Evolutionary conservation across 2,888 invertebrate genomes (phyloP), one percentile per base, ranked within the genome.

Genomic region (Drosophila prolongata): DNA sequence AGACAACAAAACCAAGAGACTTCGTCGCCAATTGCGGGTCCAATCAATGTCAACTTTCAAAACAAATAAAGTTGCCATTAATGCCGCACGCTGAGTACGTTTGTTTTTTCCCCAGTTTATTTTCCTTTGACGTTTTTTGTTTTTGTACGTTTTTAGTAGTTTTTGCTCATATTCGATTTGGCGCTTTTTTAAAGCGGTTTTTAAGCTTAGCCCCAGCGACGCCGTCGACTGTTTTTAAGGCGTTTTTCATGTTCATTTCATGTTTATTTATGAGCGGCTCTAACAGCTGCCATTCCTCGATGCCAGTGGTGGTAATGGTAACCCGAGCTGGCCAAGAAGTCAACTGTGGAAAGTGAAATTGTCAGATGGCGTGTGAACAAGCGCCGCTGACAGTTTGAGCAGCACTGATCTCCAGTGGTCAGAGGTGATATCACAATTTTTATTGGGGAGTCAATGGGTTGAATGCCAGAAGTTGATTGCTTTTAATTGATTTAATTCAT

Each of bases 41-140:
- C 85, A 88, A 89, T 88, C 90, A 88, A 88, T 89, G 88, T 89
- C 90, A 90, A 76, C 85, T 85, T 80, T 82, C 82, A 80, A 80
- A 82, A 71, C 82, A 82, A 85, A 90, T 89, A 80, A 84, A 87
- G 87, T 82, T 87, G 76, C 79, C 74, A 76, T 76, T 86, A 82
- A 89, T 73, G 80, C 64, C 54, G 64, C 52, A 67, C 69, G 57
- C 60, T 54, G 73, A 78, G 52, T 68, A 75, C 43, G 60, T 76
- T 77, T 78, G 57, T 59, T 62, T 55, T 70, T 46, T 44, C 11
- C 14, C 77, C 6, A 10, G 30, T 70, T 70, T 59, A 27, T 60
- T 60, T 60, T 42, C 59, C 73, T 66, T 34, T 16, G 44, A 8
- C 19, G 10, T 58, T 44, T 70, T 54, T 65, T 53, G 30, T 9